phyloP scores from a whole-genome alignment of 92 coral and sea anemone species.

The Blastomussa wellsi region DNA sequence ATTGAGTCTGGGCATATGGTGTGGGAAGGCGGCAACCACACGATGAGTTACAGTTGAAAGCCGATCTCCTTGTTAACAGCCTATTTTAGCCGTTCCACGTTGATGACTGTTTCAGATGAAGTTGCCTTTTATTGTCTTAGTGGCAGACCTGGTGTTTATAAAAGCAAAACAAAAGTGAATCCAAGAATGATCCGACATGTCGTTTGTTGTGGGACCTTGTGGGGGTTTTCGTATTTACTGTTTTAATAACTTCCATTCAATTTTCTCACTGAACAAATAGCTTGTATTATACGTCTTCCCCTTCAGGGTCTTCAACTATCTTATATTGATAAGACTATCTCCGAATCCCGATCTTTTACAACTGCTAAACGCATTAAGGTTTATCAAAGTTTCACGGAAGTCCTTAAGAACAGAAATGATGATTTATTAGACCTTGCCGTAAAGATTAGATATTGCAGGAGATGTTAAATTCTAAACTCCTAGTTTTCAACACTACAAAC shows the following conservation, averaged over 20 bases:
- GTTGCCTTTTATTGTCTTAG: not conserved
- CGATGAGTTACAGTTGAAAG: not conserved
- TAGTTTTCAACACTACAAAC: not conserved
- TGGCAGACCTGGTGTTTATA: no score
- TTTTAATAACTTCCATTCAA: not conserved
- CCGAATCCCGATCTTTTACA: not conserved
- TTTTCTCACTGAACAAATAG: not conserved
- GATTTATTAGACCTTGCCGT: not conserved
- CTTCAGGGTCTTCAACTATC: not conserved
- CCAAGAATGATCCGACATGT: not conserved
- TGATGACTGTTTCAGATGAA: not conserved
- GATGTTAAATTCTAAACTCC: not conserved
- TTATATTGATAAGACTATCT: not conserved
- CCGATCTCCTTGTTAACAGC: not conserved
- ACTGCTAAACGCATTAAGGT: not conserved
- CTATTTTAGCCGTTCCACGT: not conserved
- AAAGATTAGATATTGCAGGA: not conserved
- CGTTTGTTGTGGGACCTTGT: no score
- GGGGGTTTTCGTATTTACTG: not conserved
- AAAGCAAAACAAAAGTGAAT: no score
- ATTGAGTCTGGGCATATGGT: not conserved
- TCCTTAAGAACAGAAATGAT: not conserved
- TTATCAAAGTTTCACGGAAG: not conserved
- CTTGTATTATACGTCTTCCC: not conserved
- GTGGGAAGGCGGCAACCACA: not conserved